Base-by-base conservation (phyloP, 2,797 vertebrate genomes). In the Brachyrhaphis roseni region DNA sequence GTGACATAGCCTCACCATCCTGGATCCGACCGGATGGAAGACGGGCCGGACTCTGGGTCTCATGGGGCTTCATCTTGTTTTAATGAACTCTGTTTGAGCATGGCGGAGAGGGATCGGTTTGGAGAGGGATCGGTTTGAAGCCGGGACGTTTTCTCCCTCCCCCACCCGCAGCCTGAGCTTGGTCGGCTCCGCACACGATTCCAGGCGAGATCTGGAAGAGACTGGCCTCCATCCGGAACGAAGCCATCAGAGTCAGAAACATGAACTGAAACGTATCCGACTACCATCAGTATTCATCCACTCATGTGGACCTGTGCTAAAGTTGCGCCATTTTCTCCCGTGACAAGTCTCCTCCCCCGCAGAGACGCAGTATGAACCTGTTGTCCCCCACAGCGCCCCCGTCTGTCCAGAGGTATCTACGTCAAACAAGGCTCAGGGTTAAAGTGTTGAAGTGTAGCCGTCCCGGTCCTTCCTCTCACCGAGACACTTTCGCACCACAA, bases 341-440 rank as follows among this genome's bases (percentile, higher is more conserved):
- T 72, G 62, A 77, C 77, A 80, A 71, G 78, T 82, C 77, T 51
- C 39, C 39, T 41, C 43, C 16, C 1, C 46, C 46, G 46, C 78
- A 86, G 78, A 89, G 91, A 92, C 94, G 84, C 85, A 87, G 80
- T 85, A 78, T 86, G 84, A 92, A 91, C 88, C 85, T 91, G 83
- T 94, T 94, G 20, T 51, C 91, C 91, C 91, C 36, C 91, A 90
- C 86, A 77, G 85, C 86, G 79, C 16, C 59, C 18, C 31, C 18
- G 34, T 90, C 80, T 84, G 84, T 90, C 82, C 75, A 26, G 39
- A 85, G 77, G 86, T 91, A 87, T 93, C 91, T 84, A 87, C 91
- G 87, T 94, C 86, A 70, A 93, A 92, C 88, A 93, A 92, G 92
- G 90, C 94, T 95, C 94, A 95, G 94, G 94, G 93, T 93, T 93